These are phyloP conservation scores for Acanthopleura granulata DNA, from an alignment of 2,888 invertebrate genomes.

Conservation along the genomic window DNA sequence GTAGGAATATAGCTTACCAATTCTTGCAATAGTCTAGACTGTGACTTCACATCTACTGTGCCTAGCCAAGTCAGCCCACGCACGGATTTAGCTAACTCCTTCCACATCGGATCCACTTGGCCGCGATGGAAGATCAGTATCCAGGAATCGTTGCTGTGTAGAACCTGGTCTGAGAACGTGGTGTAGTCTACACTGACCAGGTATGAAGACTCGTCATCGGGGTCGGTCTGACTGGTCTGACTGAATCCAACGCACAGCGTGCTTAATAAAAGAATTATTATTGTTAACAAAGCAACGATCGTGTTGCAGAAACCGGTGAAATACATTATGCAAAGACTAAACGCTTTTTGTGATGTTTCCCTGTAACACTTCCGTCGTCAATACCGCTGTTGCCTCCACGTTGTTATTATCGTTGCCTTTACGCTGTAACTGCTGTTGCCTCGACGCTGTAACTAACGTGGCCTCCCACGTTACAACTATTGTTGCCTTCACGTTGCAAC, in stretches of 20 bases:
- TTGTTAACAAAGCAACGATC: too few relatives aligned
- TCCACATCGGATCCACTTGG: slow-evolving; percentile 41
- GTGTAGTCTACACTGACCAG: slow-evolving; percentile 24
- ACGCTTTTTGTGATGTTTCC: too few relatives aligned
- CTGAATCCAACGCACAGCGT: not conserved
- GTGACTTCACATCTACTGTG: slow-evolving; percentile 37
- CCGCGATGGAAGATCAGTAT: slow-evolving; percentile 49
- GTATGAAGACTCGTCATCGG: not conserved
- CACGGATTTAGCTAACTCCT: slow-evolving; percentile 45
- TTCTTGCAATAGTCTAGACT: slow-evolving; percentile 35
- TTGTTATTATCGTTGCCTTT: too few relatives aligned
- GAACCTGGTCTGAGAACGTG: slow-evolving; percentile 44
- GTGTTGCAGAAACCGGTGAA: too few relatives aligned
- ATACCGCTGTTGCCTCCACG: too few relatives aligned
- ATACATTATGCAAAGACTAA: too few relatives aligned
- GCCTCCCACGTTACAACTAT: too few relatives aligned
- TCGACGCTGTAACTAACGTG: too few relatives aligned
- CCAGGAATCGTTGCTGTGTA: slow-evolving; percentile 47
- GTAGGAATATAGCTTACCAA: slow-evolving; percentile 33
- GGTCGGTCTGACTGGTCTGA: not conserved
- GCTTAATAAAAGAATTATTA: too few relatives aligned
- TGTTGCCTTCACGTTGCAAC: too few relatives aligned
- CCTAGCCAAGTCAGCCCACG: slow-evolving; percentile 51
- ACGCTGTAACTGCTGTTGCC: too few relatives aligned
- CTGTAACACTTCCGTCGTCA: too few relatives aligned